phyloP scores from a whole-genome alignment of 1,140 invertebrate genomes.

The Aphaenogaster rudis region DNA sequence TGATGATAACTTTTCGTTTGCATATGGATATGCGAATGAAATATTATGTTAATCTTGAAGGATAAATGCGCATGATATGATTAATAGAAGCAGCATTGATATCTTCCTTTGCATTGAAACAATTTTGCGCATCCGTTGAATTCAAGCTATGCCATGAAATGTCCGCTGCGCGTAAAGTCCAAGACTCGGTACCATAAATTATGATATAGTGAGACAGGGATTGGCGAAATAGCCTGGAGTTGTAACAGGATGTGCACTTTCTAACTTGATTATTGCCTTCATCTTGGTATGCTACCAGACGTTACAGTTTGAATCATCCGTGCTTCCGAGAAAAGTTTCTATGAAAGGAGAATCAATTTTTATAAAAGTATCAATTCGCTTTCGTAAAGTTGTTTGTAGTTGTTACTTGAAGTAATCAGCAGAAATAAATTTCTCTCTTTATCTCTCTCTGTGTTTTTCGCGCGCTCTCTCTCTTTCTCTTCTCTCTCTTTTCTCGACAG shows the following conservation, averaged over 20 bases:
- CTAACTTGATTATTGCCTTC: conserved; percentile 60
- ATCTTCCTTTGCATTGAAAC: conserved; percentile 19
- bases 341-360: not conserved
- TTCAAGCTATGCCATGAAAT: conserved; percentile 29
- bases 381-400: not conserved
- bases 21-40: conserved; percentile 16
- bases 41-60: conserved; percentile 49
- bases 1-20: conserved; percentile 21
- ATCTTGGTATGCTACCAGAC: not conserved
- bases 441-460: too few relatives aligned
- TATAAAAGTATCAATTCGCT: not conserved
- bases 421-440: not conserved
- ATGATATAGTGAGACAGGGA: conserved; percentile 39
- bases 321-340: conserved; percentile 3
- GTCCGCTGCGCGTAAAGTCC: conserved; percentile 44
- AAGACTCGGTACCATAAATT: conserved; percentile 30
- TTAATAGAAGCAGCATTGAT: conserved; percentile 41
- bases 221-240: conserved; percentile 31
- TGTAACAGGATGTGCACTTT: conserved; percentile 40
- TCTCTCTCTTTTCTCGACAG: not conserved
- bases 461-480: not conserved
- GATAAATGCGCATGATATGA: conserved; percentile 4
- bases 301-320: not conserved
- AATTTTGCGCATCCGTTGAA: conserved; percentile 43
- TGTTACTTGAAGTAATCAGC: not conserved